A percentile compares a stretch with the other conserved stretches of the same genome.
These are phyloP conservation scores for Corvus moneduloides DNA, from an alignment of 2,113 vertebrate species.

Conservation along the genomic window DNA sequence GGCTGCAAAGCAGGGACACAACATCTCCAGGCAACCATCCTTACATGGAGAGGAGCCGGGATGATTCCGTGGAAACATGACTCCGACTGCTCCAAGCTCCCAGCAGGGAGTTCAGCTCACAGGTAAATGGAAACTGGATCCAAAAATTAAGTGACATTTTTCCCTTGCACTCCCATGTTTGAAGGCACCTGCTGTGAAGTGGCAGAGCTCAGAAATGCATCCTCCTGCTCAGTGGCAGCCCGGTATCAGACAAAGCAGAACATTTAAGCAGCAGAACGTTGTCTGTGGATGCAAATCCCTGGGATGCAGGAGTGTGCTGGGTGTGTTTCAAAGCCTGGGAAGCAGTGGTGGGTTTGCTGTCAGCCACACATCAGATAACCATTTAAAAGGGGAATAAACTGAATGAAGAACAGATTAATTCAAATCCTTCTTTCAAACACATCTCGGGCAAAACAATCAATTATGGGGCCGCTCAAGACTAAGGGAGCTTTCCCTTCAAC, in stretches of 20 bases:
- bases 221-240: not conserved
- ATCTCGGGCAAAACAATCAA: not conserved
- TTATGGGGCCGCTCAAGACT: not conserved
- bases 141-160: not conserved
- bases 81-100: not conserved
- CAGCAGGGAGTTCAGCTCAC: not conserved
- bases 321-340: not conserved
- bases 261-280: not conserved
- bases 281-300: not conserved
- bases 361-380: not conserved
- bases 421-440: not conserved
- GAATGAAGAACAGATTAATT: not conserved
- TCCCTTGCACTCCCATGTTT: not conserved
- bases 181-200: not conserved
- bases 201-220: not conserved
- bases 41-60: fast-evolving
- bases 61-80: not conserved
- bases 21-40: not conserved
- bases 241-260: not conserved
- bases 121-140: not conserved
- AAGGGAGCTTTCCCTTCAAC: not conserved
- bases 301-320: not conserved
- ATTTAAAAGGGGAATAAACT: not conserved
- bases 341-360: not conserved
- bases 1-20: not conserved